Percentiles rank a stretch among this genome's conserved stretches.
Evolutionary conservation across 2,113 vertebrate genomes (phyloP).

Genomic region (Oenanthe oenanthe): DNA sequence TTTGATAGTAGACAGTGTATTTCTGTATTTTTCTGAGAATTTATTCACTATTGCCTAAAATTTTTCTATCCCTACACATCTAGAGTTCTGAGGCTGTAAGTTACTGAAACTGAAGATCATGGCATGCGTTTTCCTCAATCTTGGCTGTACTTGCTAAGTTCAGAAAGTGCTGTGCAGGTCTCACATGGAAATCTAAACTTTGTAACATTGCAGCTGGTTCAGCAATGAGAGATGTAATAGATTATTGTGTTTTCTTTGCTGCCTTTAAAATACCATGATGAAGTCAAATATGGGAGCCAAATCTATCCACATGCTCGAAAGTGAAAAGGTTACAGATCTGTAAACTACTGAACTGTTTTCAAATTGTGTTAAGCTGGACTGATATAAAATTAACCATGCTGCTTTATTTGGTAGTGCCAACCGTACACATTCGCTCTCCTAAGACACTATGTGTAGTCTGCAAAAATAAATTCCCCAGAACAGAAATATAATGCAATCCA

Average conservation of each 20-base stretch:
- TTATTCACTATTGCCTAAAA: not conserved
- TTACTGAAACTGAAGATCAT: not conserved
- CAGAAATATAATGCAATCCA: conserved; percentile 37
- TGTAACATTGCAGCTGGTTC: not conserved
- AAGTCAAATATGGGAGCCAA: not conserved
- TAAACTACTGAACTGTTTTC: conserved; percentile 1
- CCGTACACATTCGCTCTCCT: not conserved
- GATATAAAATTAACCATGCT: not conserved
- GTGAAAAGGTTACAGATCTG: not conserved
- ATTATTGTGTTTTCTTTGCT: not conserved
- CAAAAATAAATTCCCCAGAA: conserved; percentile 20
- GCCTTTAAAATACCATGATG: not conserved
- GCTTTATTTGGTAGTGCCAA: not conserved
- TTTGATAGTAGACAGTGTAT: not conserved
- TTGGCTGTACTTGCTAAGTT: not conserved
- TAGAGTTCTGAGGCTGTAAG: not conserved
- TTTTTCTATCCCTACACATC: not conserved
- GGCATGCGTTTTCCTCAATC: not conserved
- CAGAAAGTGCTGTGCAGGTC: not conserved
- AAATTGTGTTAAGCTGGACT: not conserved
- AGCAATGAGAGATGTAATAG: not conserved
- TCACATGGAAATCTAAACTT: not conserved
- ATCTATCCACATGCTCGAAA: not conserved
- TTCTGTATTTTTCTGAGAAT: conserved; percentile 8
- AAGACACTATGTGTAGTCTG: not conserved